Evolutionary conservation across 2,888 invertebrate genomes (phyloP).

Genomic region (Campoplex nolae): DNA sequence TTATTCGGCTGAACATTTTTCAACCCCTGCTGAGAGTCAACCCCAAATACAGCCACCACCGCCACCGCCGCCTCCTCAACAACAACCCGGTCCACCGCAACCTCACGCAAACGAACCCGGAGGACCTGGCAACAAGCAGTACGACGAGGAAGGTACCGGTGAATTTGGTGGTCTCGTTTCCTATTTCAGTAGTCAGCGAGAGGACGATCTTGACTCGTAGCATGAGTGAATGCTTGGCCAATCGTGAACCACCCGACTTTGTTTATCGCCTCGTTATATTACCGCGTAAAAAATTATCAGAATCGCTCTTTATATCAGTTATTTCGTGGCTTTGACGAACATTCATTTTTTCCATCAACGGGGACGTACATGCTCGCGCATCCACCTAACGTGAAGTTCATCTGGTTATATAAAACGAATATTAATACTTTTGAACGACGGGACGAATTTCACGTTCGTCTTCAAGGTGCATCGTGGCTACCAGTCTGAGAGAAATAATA

Average conservation of each 20-base stretch:
- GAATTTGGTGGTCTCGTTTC: slow-evolving; percentile 96
- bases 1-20: slow-evolving; percentile 78
- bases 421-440: slow-evolving; percentile 15
- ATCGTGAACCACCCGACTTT: slow-evolving; percentile 55
- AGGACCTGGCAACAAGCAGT: slow-evolving; percentile 82
- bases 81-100: slow-evolving; percentile 67
- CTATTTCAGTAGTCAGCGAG: slow-evolving; percentile 95
- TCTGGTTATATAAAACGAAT: neutral
- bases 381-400: neutral
- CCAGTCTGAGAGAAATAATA: slow-evolving; percentile 20
- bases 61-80: slow-evolving; percentile 73
- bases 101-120: slow-evolving; percentile 71
- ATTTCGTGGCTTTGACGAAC: neutral
- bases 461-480: slow-evolving; percentile 27
- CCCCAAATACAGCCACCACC: slow-evolving; percentile 72
- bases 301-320: slow-evolving; percentile 1
- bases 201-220: slow-evolving; percentile 94
- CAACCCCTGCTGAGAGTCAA: slow-evolving; percentile 73
- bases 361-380: neutral
- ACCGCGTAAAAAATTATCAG: neutral
- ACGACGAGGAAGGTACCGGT: slow-evolving; percentile 87
- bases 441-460: slow-evolving; percentile 30
- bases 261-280: slow-evolving; percentile 14
- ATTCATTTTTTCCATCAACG: neutral
- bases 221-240: slow-evolving; percentile 84